phyloP scores from a whole-genome alignment of 2,888 invertebrate species.

The Bombylius discolor region DNA sequence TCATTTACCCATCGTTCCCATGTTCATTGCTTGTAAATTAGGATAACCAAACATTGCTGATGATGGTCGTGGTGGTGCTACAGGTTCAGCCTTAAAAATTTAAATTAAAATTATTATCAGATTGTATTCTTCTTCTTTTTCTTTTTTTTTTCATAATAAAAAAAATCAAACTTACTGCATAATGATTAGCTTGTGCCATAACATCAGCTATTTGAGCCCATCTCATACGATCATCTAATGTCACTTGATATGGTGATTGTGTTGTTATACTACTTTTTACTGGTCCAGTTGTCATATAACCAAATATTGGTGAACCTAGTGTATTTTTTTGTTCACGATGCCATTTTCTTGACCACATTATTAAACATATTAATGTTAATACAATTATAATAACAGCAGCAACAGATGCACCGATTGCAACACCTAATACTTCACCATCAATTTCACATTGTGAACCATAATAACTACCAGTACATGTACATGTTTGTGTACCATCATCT shows the following conservation, averaged over 20 bases:
- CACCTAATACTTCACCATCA: slow-evolving; percentile 83
- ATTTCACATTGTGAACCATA: slow-evolving; percentile 82
- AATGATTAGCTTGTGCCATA: slow-evolving; percentile 73
- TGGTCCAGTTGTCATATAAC: slow-evolving; percentile 67
- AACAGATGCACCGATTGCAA: slow-evolving; percentile 80
- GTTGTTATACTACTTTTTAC: slow-evolving; percentile 54
- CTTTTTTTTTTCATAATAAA: no score
- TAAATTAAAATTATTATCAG: slow-evolving; percentile 13
- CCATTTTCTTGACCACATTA: slow-evolving; percentile 91
- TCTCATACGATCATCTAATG: slow-evolving; percentile 64
- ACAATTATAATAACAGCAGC: slow-evolving; percentile 81
- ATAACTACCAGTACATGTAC: slow-evolving; percentile 65
- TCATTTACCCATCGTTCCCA: slow-evolving; percentile 24
- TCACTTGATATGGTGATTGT: slow-evolving; percentile 63
- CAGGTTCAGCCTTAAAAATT: slow-evolving; percentile 49
- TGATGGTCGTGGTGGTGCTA: slow-evolving; percentile 57
- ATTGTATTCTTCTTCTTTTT: background rate
- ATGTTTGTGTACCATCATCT: slow-evolving; percentile 41
- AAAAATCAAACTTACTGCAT: slow-evolving; percentile 53
- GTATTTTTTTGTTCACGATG: slow-evolving; percentile 73
- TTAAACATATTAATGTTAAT: slow-evolving; percentile 68
- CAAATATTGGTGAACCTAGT: slow-evolving; percentile 72
- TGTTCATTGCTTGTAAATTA: slow-evolving; percentile 37
- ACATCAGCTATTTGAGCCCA: slow-evolving; percentile 87
- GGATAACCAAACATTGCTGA: slow-evolving; percentile 78